Evolutionary conservation across 2,888 invertebrate species (phyloP).

Genomic region (Macropis europaea): DNA sequence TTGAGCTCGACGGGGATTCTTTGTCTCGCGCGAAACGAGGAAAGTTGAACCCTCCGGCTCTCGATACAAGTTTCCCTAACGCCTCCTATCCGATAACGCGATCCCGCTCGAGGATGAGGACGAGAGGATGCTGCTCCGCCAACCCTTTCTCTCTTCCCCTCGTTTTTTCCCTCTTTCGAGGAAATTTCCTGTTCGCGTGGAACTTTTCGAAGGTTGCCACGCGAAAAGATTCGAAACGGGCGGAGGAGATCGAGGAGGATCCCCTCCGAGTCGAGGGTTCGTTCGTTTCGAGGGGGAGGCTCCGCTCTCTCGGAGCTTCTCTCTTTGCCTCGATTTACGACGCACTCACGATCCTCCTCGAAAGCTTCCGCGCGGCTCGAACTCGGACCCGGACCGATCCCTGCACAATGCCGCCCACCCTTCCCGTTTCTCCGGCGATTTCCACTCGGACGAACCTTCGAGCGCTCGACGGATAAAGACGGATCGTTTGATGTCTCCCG

Average conservation of each 20-base stretch:
- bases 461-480: constrained; percentile 18
- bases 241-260: not conserved
- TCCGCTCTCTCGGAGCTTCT: not conserved
- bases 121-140: too few relatives aligned
- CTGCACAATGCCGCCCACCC: constrained; percentile 3
- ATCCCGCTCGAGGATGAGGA: too few relatives aligned
- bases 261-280: not conserved
- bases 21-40: constrained; percentile 35
- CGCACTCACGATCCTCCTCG: constrained; percentile 20
- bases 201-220: not conserved
- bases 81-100: not conserved
- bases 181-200: not conserved
- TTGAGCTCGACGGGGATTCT: constrained; percentile 10
- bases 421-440: too few relatives aligned
- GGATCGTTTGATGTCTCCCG: constrained; percentile 1
- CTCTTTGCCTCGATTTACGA: constrained; percentile 24
- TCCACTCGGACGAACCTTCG: constrained; percentile 8
- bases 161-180: too few relatives aligned
- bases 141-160: too few relatives aligned
- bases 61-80: constrained; percentile 20
- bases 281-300: constrained; percentile 14
- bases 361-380: constrained; percentile 5
- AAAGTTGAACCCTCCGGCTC: constrained; percentile 27
- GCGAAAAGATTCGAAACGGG: not conserved
- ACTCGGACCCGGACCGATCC: constrained; percentile 15